A percentile compares a stretch with the other conserved stretches of the same genome.
Conservation (phyloP, 2,113 vertebrate species). For the Rhagologus leucostigma region DNA sequence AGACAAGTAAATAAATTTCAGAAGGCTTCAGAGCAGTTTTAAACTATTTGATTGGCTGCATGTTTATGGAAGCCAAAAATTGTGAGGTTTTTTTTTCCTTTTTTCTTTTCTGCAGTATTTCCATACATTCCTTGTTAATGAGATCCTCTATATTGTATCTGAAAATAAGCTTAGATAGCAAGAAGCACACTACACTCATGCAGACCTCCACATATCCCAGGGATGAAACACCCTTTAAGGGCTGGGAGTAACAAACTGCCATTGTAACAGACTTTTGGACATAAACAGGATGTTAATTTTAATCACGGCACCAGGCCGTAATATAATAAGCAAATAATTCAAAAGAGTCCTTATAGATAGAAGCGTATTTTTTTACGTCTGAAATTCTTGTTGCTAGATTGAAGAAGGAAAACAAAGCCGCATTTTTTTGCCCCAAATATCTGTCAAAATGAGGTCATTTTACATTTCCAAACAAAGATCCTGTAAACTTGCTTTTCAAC, state of each 20-base stretch:
- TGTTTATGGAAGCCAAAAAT: background rate
- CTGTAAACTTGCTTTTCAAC: background rate
- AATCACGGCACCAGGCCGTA: background rate
- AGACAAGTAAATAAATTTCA: background rate
- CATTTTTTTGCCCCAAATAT: background rate
- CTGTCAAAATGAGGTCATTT: background rate
- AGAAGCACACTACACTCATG: background rate
- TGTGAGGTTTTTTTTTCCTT: fast-evolving
- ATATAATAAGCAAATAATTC: background rate
- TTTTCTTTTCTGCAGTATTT: background rate
- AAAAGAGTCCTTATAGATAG: background rate
- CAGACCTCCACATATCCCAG: background rate
- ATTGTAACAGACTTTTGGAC: background rate
- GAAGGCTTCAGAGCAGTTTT: background rate
- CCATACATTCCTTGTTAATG: background rate
- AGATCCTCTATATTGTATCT: background rate
- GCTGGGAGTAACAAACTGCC: background rate
- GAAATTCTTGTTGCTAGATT: background rate
- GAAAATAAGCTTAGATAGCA: background rate
- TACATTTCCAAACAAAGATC: background rate
- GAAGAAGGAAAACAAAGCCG: background rate
- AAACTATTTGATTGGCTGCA: background rate
- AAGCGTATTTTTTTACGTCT: background rate
- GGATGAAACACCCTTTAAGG: background rate
- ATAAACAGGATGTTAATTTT: background rate